These are phyloP conservation scores for Athene noctua DNA, from an alignment of 2,113 vertebrate species.

Conservation along the genomic window DNA sequence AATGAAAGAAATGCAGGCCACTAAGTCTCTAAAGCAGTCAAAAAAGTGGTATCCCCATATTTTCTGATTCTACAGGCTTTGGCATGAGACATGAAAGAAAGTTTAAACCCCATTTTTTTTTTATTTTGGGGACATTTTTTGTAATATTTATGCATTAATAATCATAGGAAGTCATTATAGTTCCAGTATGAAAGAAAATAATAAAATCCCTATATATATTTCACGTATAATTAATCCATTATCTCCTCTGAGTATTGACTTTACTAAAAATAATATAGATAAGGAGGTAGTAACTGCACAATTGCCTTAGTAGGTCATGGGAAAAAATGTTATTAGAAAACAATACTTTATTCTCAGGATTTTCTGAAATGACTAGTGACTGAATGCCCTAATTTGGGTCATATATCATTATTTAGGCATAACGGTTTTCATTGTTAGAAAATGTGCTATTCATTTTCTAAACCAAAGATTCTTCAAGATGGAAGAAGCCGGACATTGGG, in stretches of 20 bases:
- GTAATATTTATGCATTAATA: background rate
- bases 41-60: background rate
- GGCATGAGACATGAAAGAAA: background rate
- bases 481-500: background rate
- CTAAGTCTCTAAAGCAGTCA: background rate
- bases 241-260: background rate
- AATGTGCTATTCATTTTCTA: background rate
- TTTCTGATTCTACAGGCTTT: background rate
- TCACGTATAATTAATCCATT: background rate
- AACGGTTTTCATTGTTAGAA: background rate
- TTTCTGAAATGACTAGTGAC: background rate
- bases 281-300: background rate
- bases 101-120: background rate
- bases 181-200: background rate
- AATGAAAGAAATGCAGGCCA: background rate
- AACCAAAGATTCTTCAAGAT: background rate
- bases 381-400: background rate
- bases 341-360: background rate
- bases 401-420: background rate
- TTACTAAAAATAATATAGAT: slow-evolving; percentile 49
- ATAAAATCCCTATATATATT: background rate
- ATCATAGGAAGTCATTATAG: background rate
- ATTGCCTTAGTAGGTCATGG: slow-evolving; percentile 6
- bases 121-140: background rate
- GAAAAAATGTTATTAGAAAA: slow-evolving; percentile 44